Conservation (phyloP, 2,888 invertebrate species). For the Cosmia pyralina region DNA sequence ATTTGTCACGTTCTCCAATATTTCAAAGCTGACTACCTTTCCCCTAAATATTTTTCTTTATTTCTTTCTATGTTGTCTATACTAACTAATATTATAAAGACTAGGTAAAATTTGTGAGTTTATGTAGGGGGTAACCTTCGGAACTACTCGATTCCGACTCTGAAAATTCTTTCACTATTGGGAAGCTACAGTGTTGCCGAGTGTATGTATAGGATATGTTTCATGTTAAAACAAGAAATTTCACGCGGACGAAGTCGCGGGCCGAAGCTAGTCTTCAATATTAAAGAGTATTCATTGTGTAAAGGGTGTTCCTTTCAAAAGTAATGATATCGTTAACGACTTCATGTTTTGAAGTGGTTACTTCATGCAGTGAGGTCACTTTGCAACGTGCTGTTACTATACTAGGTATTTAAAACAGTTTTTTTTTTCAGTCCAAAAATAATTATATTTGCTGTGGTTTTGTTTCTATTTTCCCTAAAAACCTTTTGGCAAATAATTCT, state of each 20-base stretch:
- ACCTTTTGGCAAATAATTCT: slow-evolving; percentile 5
- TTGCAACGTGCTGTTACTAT: slow-evolving; percentile 22
- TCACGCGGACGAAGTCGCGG: background rate
- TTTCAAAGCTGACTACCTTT: background rate
- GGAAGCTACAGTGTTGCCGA: background rate
- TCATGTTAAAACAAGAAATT: no score
- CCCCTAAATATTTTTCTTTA: no score
- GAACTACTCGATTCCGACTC: background rate
- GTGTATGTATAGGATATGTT: background rate
- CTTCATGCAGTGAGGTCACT: slow-evolving; percentile 52
- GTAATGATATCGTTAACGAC: slow-evolving; percentile 25
- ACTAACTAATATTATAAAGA: background rate
- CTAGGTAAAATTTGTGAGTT: background rate
- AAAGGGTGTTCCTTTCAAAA: slow-evolving; percentile 2
- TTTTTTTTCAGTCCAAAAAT: slow-evolving; percentile 2
- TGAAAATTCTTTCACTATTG: background rate
- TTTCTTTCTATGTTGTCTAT: background rate
- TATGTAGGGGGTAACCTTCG: background rate
- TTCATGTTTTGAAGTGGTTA: slow-evolving; percentile 29
- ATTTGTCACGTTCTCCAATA: slow-evolving; percentile 1
- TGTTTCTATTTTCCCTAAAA: slow-evolving; percentile 8
- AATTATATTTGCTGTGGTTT: background rate
- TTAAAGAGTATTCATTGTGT: background rate
- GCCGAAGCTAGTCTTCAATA: background rate
- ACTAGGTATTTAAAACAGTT: background rate